Base-by-base conservation (phyloP, 2,113 vertebrate genomes). In the Ceuthmochares aereus region DNA sequence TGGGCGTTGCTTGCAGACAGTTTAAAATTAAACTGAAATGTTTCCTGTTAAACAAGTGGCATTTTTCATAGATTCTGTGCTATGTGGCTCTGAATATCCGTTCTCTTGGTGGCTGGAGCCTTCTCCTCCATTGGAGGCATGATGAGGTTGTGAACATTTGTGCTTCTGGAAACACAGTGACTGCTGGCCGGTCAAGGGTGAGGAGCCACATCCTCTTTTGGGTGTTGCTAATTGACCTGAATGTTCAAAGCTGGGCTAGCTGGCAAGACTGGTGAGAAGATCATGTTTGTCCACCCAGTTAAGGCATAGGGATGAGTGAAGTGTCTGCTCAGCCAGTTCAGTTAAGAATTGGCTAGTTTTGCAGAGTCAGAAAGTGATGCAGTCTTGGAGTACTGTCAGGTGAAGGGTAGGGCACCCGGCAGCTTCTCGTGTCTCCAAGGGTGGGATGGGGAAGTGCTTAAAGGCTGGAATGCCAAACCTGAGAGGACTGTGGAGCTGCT, bases 121-220 rank as follows among this genome's bases (percentile, higher is more conserved):
- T 56, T 43, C 58, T 64, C 1, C 20, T 52, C 14, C 6, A 9
- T 26, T 1, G 25, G 11, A 47, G 19, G 19, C 3, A 1, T 30
- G 36, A n/a, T 26, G 32, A 55, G 20, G 27, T 36, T 52, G n/a
- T 21, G 43, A 87, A 14, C 14, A 12, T 74, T 34, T 29, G 13
- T 0, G 0, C n/a, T 84, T 16, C 14, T 32, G 19, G 15, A 62
- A 78, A 14, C 1, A 0, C 10, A n/a, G 42, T 26, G 32, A 7
- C 49, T 76, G 30, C 32, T 59, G 55, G 16, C 15, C 60, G 59
- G 4, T 15, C 30, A 59, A 2, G 7, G 4, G 21, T 36, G 22
- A 69, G 9, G 7, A 37, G 12, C 16, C 5, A 1, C 0, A 1
- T 22, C 25, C 16, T 79, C 18, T 60, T 92, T 52, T 34, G 25